Evolutionary conservation across 2,888 invertebrate genomes (phyloP).

Genomic region (Allophyes oxyacanthae): DNA sequence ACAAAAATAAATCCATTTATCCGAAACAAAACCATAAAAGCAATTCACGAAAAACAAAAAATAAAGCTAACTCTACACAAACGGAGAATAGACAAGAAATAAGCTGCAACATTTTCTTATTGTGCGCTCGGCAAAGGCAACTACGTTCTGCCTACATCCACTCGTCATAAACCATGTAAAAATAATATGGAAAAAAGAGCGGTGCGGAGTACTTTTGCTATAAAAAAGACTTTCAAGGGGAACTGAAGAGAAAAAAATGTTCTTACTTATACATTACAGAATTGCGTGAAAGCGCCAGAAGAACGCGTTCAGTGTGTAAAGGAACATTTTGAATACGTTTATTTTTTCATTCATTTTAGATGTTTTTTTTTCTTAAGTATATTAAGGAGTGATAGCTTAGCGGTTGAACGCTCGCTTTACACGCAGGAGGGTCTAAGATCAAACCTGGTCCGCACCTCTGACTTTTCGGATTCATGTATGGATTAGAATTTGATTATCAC

Average conservation of each 20-base stretch:
- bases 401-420: no score
- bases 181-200: constrained; percentile 68
- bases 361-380: not conserved
- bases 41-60: constrained; percentile 20
- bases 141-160: constrained; percentile 49
- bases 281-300: constrained; percentile 46
- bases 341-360: constrained; percentile 21
- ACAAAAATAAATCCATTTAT: not conserved
- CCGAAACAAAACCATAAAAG: constrained; percentile 2
- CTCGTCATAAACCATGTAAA: constrained; percentile 70
- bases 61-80: constrained; percentile 31
- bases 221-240: constrained; percentile 41
- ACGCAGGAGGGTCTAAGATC: no score
- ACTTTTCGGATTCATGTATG: no score
- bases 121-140: constrained; percentile 60
- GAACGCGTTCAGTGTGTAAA: constrained; percentile 30
- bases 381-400: not conserved
- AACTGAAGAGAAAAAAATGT: constrained; percentile 36
- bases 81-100: constrained; percentile 56
- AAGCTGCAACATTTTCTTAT: constrained; percentile 53
- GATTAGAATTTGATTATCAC: no score
- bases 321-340: constrained; percentile 30
- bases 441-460: no score
- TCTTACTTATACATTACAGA: constrained; percentile 37
- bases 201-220: constrained; percentile 31